These are phyloP conservation scores for Thecocarcelia acutangulata DNA, from an alignment of 2,888 invertebrate genomes.

Conservation along the genomic window DNA sequence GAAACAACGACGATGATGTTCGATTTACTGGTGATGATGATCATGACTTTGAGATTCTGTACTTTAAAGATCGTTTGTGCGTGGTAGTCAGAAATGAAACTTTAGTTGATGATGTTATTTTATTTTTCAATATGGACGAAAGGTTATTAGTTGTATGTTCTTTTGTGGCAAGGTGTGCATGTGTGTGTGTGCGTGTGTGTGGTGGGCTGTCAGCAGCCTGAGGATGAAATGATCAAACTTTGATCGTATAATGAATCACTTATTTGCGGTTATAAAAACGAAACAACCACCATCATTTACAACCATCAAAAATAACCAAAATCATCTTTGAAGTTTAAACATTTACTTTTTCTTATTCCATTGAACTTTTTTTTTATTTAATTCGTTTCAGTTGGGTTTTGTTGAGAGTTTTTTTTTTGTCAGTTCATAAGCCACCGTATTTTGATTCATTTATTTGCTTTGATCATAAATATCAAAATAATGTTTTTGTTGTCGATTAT, in stretches of 20 bases:
- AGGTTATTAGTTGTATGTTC: conserved; percentile 3
- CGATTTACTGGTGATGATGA: conserved; percentile 34
- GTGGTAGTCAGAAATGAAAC: conserved; percentile 28
- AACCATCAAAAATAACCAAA: conserved; percentile 32
- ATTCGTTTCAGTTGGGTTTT: conserved; percentile 36
- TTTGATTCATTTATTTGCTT: conserved; percentile 29
- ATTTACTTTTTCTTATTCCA: conserved; percentile 42
- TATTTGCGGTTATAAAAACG: conserved; percentile 50
- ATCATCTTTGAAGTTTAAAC: conserved; percentile 40
- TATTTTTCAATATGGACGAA: conserved; percentile 50
- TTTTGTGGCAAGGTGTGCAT: not conserved
- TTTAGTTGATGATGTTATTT: conserved; percentile 46
- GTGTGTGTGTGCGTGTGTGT: conserved; percentile 69
- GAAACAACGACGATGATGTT: conserved; percentile 27
- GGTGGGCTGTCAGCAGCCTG: conserved; percentile 80
- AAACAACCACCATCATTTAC: conserved; percentile 14
- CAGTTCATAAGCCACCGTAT: conserved; percentile 40
- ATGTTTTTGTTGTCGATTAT: no score
- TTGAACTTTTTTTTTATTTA: conserved; percentile 11
- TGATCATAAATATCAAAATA: conserved; percentile 48
- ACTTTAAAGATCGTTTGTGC: not conserved
- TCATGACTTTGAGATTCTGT: conserved; percentile 18
- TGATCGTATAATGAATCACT: conserved; percentile 80
- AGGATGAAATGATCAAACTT: conserved; percentile 80
- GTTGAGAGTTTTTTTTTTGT: conserved; percentile 13